These are phyloP conservation scores for Centropristis striata DNA, from an alignment of 2,113 vertebrate species.

Conservation along the genomic window DNA sequence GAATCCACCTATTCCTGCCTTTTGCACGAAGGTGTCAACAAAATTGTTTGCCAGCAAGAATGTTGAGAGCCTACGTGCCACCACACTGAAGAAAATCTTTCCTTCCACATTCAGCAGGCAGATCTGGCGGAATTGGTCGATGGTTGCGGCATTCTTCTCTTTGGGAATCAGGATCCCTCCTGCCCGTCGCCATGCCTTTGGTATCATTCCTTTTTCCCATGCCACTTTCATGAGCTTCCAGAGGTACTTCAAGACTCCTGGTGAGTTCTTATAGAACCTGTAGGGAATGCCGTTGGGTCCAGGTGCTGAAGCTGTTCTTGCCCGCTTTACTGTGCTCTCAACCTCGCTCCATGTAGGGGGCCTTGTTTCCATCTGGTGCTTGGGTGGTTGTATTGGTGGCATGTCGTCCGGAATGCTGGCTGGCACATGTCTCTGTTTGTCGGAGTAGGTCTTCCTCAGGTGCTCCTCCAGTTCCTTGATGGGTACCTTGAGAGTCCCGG, in stretches of 20 bases:
- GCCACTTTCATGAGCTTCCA: constrained; percentile 43
- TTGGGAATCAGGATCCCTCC: not conserved
- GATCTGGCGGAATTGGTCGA: not conserved
- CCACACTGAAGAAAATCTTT: constrained; percentile 9
- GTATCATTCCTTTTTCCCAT: constrained; percentile 10
- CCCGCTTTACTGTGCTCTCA: not conserved
- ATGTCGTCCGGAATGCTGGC: too few relatives aligned
- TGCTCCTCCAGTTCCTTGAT: too few relatives aligned
- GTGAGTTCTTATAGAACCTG: constrained; percentile 16
- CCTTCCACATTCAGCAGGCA: constrained; percentile 32
- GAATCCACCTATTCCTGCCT: too few relatives aligned
- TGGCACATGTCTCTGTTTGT: too few relatives aligned
- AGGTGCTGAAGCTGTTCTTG: constrained; percentile 34
- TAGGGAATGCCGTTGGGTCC: not conserved
- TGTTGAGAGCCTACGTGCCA: not conserved
- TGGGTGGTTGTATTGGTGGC: too few relatives aligned
- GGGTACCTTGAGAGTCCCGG: too few relatives aligned
- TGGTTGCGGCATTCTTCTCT: constrained; percentile 9
- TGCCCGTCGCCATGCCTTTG: not conserved
- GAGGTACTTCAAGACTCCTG: constrained; percentile 20
- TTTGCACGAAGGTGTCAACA: not conserved
- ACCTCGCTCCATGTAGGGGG: not conserved
- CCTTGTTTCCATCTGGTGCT: too few relatives aligned
- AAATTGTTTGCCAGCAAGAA: not conserved
- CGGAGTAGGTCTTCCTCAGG: too few relatives aligned